These are phyloP conservation scores for Xylota segnis DNA, from an alignment of 2,888 invertebrate species.

Conservation along the genomic window DNA sequence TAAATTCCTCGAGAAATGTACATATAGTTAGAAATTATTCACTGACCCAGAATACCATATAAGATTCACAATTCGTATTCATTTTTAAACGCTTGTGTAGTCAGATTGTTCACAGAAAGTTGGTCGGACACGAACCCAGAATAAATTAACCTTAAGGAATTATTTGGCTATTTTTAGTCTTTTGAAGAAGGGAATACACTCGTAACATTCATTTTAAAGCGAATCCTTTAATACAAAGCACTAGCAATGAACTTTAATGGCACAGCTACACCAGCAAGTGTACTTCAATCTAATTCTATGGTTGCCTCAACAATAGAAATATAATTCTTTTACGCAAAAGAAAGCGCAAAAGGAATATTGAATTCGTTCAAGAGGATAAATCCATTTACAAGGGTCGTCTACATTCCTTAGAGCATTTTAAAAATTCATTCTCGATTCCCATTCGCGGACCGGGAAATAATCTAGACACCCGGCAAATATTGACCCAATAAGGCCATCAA, in stretches of 20 bases:
- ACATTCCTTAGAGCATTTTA: constrained; percentile 2
- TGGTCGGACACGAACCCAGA: constrained; percentile 10
- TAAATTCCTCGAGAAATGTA: background rate
- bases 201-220: background rate
- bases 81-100: constrained; percentile 23
- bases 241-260: background rate
- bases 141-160: constrained; percentile 28
- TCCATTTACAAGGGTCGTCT: background rate
- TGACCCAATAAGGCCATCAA: background rate
- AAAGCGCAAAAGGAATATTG: background rate
- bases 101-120: background rate
- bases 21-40: background rate
- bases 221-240: background rate
- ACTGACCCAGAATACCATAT: background rate
- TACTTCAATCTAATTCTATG: background rate
- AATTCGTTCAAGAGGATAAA: constrained; percentile 1
- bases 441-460: background rate
- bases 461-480: background rate
- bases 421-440: background rate
- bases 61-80: constrained; percentile 19
- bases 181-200: too few species aligned
- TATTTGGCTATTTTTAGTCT: background rate
- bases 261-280: too few species aligned
- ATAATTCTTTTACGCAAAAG: background rate
- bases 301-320: background rate